Base-by-base conservation (phyloP, 92 coral and sea anemone species). In the Blastomussa wellsi region DNA sequence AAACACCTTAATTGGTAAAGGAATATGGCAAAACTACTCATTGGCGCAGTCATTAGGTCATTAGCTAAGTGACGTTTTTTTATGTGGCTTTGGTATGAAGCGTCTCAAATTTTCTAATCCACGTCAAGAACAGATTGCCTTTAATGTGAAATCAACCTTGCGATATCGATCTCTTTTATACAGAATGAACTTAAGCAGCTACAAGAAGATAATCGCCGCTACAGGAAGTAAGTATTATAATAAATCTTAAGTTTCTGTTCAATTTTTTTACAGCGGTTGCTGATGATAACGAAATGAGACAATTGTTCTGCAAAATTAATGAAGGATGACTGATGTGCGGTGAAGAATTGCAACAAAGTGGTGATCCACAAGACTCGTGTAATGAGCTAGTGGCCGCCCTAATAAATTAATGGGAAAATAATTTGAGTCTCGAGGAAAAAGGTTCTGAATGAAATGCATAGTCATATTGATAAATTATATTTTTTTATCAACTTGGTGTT, bases 101-200 rank as follows among this genome's bases (percentile, higher is more conserved):
- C 44, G 44, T 39, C n/a, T n/a, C n/a, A n/a, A n/a, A n/a, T n/a
- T n/a, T n/a, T n/a, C n/a, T n/a, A n/a, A 39, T 3, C 44, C 7
- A 39, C 44, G 44, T 39, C 7, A 39, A 39, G 44, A 39, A 39
- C 44, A 39, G n/a, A n/a, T 39, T 39, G 44, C 44, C 7, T 19
- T 59, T 15, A 5, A 3, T 15, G 8, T 59, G 66, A 17, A 19
- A 24, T 62, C n/a, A 8, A 57, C 0, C 17, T 13, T 70, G 39
- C n/a, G 13, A 70, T 70, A 26, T 70, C 37, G 36, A 36, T 14
- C 2, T 20, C 44, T 37, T 10, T 38, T 11, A 24, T n/a, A 70
- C 75, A 70, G 75, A 38, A 37, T 70, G 75, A 70, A n/a, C 48
- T 70, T 8, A 33, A 70, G 16, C n/a, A 70, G 44, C 28, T 70